Conservation (phyloP, 2,888 invertebrate genomes). For the Lasioglossum lativentre region DNA sequence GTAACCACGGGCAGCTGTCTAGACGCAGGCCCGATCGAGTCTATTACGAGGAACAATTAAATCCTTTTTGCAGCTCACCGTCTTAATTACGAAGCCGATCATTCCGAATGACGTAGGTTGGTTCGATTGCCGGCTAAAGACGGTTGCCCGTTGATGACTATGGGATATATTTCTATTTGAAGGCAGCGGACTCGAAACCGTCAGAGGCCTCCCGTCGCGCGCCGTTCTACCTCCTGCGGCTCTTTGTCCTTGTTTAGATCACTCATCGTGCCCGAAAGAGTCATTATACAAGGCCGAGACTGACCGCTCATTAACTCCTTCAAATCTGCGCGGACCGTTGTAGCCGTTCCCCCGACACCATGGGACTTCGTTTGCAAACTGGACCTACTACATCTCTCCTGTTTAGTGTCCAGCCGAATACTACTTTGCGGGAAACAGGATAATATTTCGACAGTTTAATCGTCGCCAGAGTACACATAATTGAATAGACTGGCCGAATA, state of each 20-base stretch:
- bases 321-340: constrained; percentile 27
- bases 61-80: constrained; percentile 70
- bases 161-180: constrained; percentile 67
- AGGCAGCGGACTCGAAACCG: constrained; percentile 61
- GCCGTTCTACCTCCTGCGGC: constrained; percentile 77
- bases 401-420: background rate
- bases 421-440: background rate
- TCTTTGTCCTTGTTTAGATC: constrained; percentile 80
- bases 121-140: constrained; percentile 73
- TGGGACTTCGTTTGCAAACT: constrained; percentile 21
- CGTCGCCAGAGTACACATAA: background rate
- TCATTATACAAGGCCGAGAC: constrained; percentile 65
- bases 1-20: constrained; percentile 14
- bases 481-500: background rate
- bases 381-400: background rate
- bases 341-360: constrained; percentile 4
- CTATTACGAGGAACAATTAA: constrained; percentile 66
- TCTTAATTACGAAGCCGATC: constrained; percentile 75
- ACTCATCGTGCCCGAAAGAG: constrained; percentile 66
- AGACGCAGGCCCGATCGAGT: constrained; percentile 35
- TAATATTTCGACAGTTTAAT: background rate
- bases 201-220: constrained; percentile 73
- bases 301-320: constrained; percentile 70
- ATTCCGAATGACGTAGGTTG: constrained; percentile 45
- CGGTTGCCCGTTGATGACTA: constrained; percentile 77